These are phyloP conservation scores for Macrocentrus cingulum DNA, from an alignment of 1,140 invertebrate genomes.

Conservation along the genomic window DNA sequence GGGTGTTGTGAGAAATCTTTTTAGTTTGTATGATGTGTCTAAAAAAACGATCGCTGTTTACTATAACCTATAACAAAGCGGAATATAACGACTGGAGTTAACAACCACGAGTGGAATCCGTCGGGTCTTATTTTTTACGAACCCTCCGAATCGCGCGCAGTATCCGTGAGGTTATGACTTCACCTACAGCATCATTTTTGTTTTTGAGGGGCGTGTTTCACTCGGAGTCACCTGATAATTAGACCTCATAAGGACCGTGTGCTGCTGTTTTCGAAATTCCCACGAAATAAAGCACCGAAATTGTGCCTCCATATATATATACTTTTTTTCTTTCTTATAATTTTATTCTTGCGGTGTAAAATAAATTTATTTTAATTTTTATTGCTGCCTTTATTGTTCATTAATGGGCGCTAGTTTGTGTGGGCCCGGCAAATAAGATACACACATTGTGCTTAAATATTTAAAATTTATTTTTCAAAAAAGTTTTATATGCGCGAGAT, in stretches of 20 bases:
- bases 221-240: conserved; percentile 17
- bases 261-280: conserved; percentile 20
- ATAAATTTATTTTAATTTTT: no score
- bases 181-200: conserved; percentile 27
- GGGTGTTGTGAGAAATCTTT: no score
- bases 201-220: conserved; percentile 9
- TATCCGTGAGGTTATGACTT: conserved; percentile 48
- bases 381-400: conserved; percentile 5
- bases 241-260: conserved; percentile 17
- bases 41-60: conserved; percentile 37
- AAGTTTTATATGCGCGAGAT: not conserved
- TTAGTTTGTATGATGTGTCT: no score
- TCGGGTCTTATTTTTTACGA: conserved; percentile 10
- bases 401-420: no score
- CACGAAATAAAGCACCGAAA: not conserved
- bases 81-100: conserved; percentile 48
- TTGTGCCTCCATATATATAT: not conserved
- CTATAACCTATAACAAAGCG: conserved; percentile 33
- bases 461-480: no score
- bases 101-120: conserved; percentile 43
- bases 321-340: not conserved
- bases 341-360: not conserved
- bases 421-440: no score
- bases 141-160: conserved; percentile 52
- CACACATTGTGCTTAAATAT: no score